phyloP scores from a whole-genome alignment of 2,113 vertebrate species.

The Mungos mungo region DNA sequence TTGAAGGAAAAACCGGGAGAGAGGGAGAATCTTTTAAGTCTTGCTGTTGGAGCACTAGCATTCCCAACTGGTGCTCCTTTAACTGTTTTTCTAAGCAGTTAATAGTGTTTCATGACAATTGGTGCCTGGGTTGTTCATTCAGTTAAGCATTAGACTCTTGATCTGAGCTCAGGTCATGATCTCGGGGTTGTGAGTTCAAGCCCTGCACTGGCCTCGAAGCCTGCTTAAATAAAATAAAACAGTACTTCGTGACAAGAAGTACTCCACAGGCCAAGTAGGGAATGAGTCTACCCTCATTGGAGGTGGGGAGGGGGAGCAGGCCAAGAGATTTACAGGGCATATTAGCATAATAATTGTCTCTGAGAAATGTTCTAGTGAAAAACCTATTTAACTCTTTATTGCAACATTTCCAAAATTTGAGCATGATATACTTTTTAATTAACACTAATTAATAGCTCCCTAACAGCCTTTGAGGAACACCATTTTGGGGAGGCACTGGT shows the following conservation, averaged over 20 bases:
- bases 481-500: not conserved
- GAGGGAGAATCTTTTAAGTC: not conserved
- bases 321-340: not conserved
- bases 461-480: slow-evolving; percentile 4
- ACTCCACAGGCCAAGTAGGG: not conserved
- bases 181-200: too few relatives aligned
- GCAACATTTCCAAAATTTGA: not conserved
- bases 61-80: not conserved
- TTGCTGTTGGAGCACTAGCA: not conserved
- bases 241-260: not conserved
- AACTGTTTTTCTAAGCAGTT: slow-evolving; percentile 18
- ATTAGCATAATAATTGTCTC: not conserved
- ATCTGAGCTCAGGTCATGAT: too few relatives aligned
- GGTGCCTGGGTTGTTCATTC: too few relatives aligned
- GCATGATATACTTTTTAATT: not conserved
- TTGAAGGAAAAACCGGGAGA: not conserved
- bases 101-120: not conserved
- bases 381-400: not conserved
- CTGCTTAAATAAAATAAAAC: too few relatives aligned
- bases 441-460: not conserved
- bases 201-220: too few relatives aligned
- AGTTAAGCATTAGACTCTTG: too few relatives aligned
- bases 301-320: too few relatives aligned
- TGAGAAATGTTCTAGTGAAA: not conserved
- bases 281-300: not conserved